phyloP scores from a whole-genome alignment of 53 echinoderm and acorn worm species.

The Paracentrotus lividus region DNA sequence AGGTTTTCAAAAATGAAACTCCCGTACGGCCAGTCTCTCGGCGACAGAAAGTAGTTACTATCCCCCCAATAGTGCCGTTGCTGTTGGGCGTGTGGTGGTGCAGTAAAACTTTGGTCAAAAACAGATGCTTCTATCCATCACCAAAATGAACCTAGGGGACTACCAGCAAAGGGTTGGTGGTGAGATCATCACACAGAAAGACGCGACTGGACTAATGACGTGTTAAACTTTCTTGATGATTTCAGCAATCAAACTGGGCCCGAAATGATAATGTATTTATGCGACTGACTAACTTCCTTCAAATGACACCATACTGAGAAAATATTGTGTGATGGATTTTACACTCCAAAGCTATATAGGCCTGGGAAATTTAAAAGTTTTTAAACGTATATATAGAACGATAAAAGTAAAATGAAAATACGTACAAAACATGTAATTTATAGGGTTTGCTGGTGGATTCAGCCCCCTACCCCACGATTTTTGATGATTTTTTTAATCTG shows the following conservation, averaged over 20 bases:
- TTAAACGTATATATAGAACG: too few relatives aligned
- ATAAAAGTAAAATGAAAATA: too few relatives aligned
- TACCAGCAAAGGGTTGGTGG: neutral
- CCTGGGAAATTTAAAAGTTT: too few relatives aligned
- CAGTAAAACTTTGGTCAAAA: slow-evolving; percentile 64
- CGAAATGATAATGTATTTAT: neutral
- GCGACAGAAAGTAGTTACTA: slow-evolving; percentile 62
- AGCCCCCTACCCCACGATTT: too few relatives aligned
- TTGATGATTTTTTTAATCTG: too few relatives aligned
- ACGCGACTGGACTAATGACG: slow-evolving; percentile 56
- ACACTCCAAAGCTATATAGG: too few relatives aligned
- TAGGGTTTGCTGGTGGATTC: too few relatives aligned
- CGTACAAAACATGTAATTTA: too few relatives aligned
- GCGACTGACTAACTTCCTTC: slow-evolving; percentile 21
- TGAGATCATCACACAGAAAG: slow-evolving; percentile 58
- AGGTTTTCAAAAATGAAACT: neutral
- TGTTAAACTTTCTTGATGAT: slow-evolving; percentile 31
- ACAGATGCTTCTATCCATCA: slow-evolving; percentile 62
- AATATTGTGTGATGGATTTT: neutral
- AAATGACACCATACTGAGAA: neutral
- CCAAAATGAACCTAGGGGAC: slow-evolving; percentile 62
- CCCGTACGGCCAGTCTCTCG: neutral
- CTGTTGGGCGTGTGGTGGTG: slow-evolving; percentile 45
- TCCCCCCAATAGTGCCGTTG: slow-evolving; percentile 45
- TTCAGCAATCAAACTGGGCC: neutral